Base-by-base conservation (phyloP, 2,888 invertebrate species). In the Tachystola acroxantha region DNA sequence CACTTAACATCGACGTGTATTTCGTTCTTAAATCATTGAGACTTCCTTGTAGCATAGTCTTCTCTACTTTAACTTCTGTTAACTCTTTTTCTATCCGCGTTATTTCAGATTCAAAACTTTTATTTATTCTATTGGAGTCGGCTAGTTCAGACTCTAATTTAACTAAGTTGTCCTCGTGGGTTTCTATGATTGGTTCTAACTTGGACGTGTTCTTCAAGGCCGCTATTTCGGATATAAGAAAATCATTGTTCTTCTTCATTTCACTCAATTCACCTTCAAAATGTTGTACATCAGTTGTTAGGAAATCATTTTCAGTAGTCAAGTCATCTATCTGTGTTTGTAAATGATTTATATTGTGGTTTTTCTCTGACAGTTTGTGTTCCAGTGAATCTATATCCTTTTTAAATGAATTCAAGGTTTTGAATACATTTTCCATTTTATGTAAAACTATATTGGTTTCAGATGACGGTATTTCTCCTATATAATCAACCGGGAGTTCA, bases 241-340 rank as follows among this genome's bases (percentile, higher is more conserved):
- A 84, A 54, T 92, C 92, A 56, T 93, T 93, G 63, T 92, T 93
- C 62, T 91, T 91, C 70, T 91, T 91, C 62, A 92, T 86, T 60
- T 92, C 91, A 39, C 88, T 81, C 29, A 89, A 74, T 64, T 91
- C 91, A 46, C 89, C 89, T 70, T 92, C 92, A 14, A 87, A 68
- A 37, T 86, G 86, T 45, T 81, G 75, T 22, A 88, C 64, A 48
- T 88, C 88, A 1, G 80, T 72, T 11, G 80, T 79, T 1, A 87
- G 57, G 38, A 82, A 85, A 54, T 88, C 86, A 54, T 88, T 87
- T 59, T 88, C 88, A 14, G 78, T 69, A 1, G 78, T 77, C 10
- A 87, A 56, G 45, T 89, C 90, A 45, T 90, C 89, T 48, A 90
- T 88, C 64, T 89, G 88, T 24, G 86, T 73, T 46, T 88, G 76